Conservation (phyloP, 2,113 vertebrate genomes). For the Sinocyclocheilus maitianheensis region DNA sequence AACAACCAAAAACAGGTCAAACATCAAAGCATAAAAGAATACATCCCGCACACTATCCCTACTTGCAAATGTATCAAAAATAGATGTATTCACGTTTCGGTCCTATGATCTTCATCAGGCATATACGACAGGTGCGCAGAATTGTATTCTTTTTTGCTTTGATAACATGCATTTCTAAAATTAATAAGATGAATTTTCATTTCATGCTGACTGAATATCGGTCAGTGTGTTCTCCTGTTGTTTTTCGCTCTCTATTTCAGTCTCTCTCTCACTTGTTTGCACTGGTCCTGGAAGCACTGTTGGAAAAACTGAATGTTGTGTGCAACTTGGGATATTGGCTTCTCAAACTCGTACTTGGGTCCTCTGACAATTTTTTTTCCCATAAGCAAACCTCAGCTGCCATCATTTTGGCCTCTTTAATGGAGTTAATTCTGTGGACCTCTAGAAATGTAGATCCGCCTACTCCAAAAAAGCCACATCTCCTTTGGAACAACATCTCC, state of each 20-base stretch:
- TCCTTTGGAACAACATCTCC: background rate
- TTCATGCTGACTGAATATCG: too few species aligned
- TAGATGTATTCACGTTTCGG: too few species aligned
- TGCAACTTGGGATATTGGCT: background rate
- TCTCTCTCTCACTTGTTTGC: background rate
- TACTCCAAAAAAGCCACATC: background rate
- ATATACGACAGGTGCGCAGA: too few species aligned
- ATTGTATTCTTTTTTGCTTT: too few species aligned
- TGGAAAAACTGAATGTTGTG: constrained; percentile 24
- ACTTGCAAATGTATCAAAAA: too few species aligned
- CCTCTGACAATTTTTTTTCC: background rate
- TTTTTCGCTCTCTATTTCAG: background rate
- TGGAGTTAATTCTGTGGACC: background rate
- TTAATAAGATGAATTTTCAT: too few species aligned
- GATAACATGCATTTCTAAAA: too few species aligned
- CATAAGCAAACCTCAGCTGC: constrained; percentile 11
- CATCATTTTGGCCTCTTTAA: background rate
- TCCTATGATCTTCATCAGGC: too few species aligned
- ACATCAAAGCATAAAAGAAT: too few species aligned
- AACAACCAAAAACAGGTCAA: too few species aligned
- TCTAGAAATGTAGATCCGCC: constrained; percentile 4
- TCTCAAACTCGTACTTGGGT: background rate
- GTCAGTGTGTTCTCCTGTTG: too few species aligned
- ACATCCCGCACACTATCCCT: too few species aligned
- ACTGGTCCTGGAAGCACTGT: background rate